Percentiles rank a stretch among this genome's conserved stretches.
phyloP scores from a whole-genome alignment of 2,888 invertebrate genomes.

The Balanococcus diminutus region DNA sequence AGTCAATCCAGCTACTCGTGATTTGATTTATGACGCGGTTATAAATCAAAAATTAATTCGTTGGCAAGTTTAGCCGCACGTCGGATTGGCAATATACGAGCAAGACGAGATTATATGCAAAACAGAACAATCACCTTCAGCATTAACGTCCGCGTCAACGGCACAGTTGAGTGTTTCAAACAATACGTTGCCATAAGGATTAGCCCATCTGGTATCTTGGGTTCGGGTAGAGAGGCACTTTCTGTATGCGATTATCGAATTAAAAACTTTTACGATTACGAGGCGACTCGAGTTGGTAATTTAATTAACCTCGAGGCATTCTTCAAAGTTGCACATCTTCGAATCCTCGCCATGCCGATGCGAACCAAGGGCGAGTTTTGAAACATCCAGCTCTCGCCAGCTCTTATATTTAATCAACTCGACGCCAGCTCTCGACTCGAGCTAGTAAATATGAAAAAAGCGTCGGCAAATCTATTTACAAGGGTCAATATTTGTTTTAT shows the following conservation, averaged over 20 bases:
- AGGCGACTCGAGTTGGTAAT: neutral
- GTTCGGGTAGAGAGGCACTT: neutral
- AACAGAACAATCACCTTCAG: neutral
- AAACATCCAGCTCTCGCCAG: neutral
- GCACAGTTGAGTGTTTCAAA: no score
- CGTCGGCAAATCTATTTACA: neutral
- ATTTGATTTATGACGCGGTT: neutral
- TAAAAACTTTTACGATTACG: neutral
- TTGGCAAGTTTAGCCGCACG: neutral
- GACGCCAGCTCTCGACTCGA: neutral
- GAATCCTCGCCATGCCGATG: neutral
- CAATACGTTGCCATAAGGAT: neutral
- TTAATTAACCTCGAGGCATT: neutral
- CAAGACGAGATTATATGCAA: neutral
- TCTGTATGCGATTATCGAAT: neutral
- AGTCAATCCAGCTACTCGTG: no score
- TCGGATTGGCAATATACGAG: neutral
- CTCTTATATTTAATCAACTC: neutral
- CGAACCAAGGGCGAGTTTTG: neutral
- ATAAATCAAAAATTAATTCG: neutral
- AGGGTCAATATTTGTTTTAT: neutral
- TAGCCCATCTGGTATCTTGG: neutral
- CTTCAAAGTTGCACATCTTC: neutral
- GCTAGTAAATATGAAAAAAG: neutral
- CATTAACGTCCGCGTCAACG: no score